Percentiles rank a stretch among this genome's conserved stretches.
Evolutionary conservation across 2,113 vertebrate species (phyloP).

Genomic region (Rallus limicola): DNA sequence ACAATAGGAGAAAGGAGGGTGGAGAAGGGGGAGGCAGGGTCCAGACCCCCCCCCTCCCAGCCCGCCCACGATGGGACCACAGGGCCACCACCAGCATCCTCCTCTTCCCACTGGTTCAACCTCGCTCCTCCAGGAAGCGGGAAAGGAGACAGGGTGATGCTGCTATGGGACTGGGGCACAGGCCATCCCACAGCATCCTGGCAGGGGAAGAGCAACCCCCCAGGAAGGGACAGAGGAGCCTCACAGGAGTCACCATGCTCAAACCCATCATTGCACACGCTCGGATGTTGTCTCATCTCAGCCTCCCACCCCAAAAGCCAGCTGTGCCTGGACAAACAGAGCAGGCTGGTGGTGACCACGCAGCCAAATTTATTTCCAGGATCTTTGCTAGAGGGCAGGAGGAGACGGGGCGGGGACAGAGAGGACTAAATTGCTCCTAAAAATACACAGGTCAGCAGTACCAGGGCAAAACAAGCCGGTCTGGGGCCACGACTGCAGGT

Average conservation of each 20-base stretch:
- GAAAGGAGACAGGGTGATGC: accelerated
- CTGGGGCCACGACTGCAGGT: accelerated
- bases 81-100: neutral
- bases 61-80: neutral
- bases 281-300: neutral
- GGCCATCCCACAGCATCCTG: neutral
- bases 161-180: accelerated
- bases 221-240: neutral
- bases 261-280: accelerated
- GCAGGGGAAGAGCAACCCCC: neutral
- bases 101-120: accelerated
- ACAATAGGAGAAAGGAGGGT: neutral
- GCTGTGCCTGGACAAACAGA: neutral
- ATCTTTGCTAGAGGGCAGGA: neutral
- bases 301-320: neutral
- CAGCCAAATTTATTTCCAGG: neutral
- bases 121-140: neutral
- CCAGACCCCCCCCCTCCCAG: neutral
- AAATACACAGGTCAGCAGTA: accelerated
- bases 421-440: accelerated
- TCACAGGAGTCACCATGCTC: accelerated
- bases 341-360: neutral
- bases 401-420: neutral
- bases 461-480: accelerated
- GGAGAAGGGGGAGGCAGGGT: neutral